These are phyloP conservation scores for human DNA, from an alignment of 2,113 vertebrate species.

Conservation along the genomic window GRCh38 chr1:191118001-191118500, in stretches of 20 bases:
- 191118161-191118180: constrained; percentile 62
- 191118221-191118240: constrained; percentile 19
- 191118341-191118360: neutral
- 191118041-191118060: constrained; percentile 59
- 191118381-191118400: neutral
- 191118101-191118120: constrained; percentile 51
- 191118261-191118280: constrained; percentile 13
- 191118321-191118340: neutral
- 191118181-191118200: constrained; percentile 6
- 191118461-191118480: neutral
- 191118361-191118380: neutral
- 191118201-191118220: constrained; percentile 61
- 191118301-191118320: neutral
- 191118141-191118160: constrained; percentile 65
- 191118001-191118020: constrained; percentile 54
- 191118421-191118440: neutral
- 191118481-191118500: neutral
- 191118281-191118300: neutral
- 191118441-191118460: neutral
- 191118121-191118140: constrained; percentile 54
- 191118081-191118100: constrained; percentile 61
- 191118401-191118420: neutral
- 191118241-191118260: constrained; percentile 27
- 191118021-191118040: constrained; percentile 63
- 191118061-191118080: constrained; percentile 68